phyloP scores from a whole-genome alignment of 2,113 vertebrate species.

The Maccullochella peelii region DNA sequence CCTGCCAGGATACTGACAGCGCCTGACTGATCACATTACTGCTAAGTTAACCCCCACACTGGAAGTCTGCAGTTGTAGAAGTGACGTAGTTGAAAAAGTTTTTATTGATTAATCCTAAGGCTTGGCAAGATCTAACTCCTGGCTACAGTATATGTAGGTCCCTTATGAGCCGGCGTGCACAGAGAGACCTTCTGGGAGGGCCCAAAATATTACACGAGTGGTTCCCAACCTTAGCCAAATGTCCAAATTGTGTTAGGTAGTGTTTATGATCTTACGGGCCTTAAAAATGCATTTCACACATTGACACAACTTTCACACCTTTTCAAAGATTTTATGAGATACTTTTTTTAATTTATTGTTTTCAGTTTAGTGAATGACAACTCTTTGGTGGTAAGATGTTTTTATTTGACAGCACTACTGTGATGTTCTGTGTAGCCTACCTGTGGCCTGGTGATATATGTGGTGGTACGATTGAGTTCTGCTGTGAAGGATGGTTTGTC shows the following conservation, averaged over 20 bases:
- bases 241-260: not conserved
- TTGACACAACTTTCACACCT: not conserved
- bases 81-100: slow-evolving; percentile 49
- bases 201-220: slow-evolving; percentile 9
- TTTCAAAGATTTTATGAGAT: not conserved
- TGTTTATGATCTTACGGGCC: not conserved
- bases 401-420: not conserved
- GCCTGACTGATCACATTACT: slow-evolving; percentile 70
- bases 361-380: not conserved
- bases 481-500: slow-evolving; percentile 69
- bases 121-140: slow-evolving; percentile 53
- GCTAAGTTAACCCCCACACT: slow-evolving; percentile 59
- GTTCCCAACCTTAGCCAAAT: not conserved
- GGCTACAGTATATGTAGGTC: slow-evolving; percentile 33
- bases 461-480: slow-evolving; percentile 70
- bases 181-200: slow-evolving; percentile 1
- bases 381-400: not conserved
- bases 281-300: slow-evolving; percentile 9
- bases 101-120: slow-evolving; percentile 62
- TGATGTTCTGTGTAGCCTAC: slow-evolving; percentile 52
- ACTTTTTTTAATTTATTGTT: not conserved
- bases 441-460: slow-evolving; percentile 78
- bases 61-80: slow-evolving; percentile 54
- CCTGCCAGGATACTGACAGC: slow-evolving; percentile 68
- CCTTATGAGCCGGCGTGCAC: slow-evolving; percentile 1